These are phyloP conservation scores for Zaprionus camerounensis DNA, from an alignment of 1,140 invertebrate genomes.

Conservation along the genomic window DNA sequence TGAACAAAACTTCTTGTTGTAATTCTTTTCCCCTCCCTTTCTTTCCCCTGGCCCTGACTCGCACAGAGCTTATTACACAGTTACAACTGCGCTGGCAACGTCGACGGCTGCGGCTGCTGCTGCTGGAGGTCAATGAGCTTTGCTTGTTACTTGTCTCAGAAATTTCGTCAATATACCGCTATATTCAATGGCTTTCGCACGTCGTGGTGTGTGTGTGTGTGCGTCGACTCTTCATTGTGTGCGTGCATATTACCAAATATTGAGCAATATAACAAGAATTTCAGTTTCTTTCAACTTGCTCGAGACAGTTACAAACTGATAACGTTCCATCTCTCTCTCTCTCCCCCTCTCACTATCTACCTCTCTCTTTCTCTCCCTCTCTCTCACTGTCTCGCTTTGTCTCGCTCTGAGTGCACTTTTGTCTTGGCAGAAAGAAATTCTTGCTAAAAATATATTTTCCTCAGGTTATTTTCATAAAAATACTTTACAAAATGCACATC, in stretches of 20 bases:
- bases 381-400: neutral
- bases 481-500: constrained; percentile 68
- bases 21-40: neutral
- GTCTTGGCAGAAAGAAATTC: constrained; percentile 49
- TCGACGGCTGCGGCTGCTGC: constrained; percentile 22
- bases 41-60: neutral
- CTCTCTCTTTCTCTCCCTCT: constrained; percentile 1
- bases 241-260: constrained; percentile 75
- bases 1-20: constrained; percentile 36
- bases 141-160: constrained; percentile 69
- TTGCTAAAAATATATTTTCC: constrained; percentile 69
- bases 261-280: constrained; percentile 80
- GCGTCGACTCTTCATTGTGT: constrained; percentile 25
- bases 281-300: constrained; percentile 75
- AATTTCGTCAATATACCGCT: constrained; percentile 82
- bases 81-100: constrained; percentile 56
- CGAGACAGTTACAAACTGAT: constrained; percentile 60
- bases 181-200: constrained; percentile 79
- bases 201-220: constrained; percentile 30
- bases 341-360: constrained; percentile 11
- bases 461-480: constrained; percentile 56
- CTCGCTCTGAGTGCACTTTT: constrained; percentile 16
- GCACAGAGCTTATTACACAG: constrained; percentile 64
- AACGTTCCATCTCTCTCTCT: constrained; percentile 21
- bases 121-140: constrained; percentile 83